These are phyloP conservation scores for Rhorus exstirpatorius DNA, from an alignment of 2,888 invertebrate genomes.

Conservation along the genomic window DNA sequence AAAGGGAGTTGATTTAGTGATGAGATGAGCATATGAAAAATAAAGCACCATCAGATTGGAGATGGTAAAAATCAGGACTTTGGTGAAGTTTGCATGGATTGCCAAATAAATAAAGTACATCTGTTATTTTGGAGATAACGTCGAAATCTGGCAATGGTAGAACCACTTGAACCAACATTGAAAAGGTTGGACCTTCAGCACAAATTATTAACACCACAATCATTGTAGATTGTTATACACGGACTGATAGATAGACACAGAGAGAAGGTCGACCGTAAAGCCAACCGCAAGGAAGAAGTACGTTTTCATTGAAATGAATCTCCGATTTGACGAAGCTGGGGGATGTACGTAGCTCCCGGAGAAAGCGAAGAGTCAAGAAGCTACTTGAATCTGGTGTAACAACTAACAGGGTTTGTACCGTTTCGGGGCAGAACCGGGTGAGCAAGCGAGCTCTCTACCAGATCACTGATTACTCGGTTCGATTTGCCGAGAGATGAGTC, in stretches of 20 bases:
- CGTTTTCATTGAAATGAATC: constrained; percentile 53
- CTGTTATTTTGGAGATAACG: no score
- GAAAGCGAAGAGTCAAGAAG: constrained; percentile 18
- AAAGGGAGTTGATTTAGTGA: no score
- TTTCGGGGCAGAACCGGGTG: constrained; percentile 23
- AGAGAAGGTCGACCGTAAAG: not conserved
- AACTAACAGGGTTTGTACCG: constrained; percentile 43
- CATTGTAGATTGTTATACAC: not conserved
- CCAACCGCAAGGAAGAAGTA: not conserved
- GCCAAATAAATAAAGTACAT: no score
- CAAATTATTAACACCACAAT: not conserved
- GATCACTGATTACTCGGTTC: constrained; percentile 64
- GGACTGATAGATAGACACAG: not conserved
- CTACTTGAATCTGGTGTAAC: constrained; percentile 29
- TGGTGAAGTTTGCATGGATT: no score
- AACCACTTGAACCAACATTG: no score
- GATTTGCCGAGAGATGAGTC: constrained; percentile 66
- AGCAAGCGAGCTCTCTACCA: constrained; percentile 39
- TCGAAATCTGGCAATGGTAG: not conserved
- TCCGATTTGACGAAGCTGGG: constrained; percentile 51
- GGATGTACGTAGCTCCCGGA: constrained; percentile 11
- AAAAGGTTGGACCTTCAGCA: not conserved
- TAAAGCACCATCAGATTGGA: no score
- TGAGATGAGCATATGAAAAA: no score
- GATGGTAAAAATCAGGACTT: no score